Evolutionary conservation across 2,888 invertebrate genomes (phyloP).

Genomic region (Apoderus coryli): DNA sequence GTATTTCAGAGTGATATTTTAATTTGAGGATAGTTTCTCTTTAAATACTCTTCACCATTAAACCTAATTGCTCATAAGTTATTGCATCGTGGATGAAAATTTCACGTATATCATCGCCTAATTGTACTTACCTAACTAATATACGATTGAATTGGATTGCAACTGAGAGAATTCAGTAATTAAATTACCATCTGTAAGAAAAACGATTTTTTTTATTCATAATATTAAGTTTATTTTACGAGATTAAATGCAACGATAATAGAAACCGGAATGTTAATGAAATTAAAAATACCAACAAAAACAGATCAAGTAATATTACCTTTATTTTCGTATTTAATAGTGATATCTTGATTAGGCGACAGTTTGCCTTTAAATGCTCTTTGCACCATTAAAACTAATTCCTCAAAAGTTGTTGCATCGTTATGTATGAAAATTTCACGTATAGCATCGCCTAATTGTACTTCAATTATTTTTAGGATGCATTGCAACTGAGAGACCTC

Average conservation of each 20-base stretch:
- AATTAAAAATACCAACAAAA: slow-evolving; percentile 4
- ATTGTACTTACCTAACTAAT: too few relatives aligned
- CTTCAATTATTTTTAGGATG: too few relatives aligned
- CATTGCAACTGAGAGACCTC: slow-evolving; percentile 54
- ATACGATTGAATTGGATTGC: too few relatives aligned
- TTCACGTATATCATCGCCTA: too few relatives aligned
- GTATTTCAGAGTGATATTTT: slow-evolving; percentile 49
- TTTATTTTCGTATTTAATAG: slow-evolving; percentile 58
- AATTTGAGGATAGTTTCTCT: too few relatives aligned
- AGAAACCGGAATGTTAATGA: neutral
- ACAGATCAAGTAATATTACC: slow-evolving; percentile 32
- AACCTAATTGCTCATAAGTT: too few relatives aligned
- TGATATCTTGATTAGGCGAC: slow-evolving; percentile 46
- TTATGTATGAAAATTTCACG: slow-evolving; percentile 55
- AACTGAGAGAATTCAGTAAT: slow-evolving; percentile 57
- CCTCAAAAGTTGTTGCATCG: slow-evolving; percentile 56
- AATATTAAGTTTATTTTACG: too few relatives aligned
- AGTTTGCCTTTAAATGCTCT: slow-evolving; percentile 50
- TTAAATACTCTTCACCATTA: too few relatives aligned
- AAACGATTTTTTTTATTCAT: too few relatives aligned
- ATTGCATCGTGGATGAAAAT: too few relatives aligned
- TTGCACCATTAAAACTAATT: slow-evolving; percentile 58
- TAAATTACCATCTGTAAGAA: slow-evolving; percentile 47
- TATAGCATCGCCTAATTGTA: slow-evolving; percentile 50
- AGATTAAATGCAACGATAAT: too few relatives aligned